Conservation (phyloP, 1,140 invertebrate genomes). For the Scaptomyza montana region DNA sequence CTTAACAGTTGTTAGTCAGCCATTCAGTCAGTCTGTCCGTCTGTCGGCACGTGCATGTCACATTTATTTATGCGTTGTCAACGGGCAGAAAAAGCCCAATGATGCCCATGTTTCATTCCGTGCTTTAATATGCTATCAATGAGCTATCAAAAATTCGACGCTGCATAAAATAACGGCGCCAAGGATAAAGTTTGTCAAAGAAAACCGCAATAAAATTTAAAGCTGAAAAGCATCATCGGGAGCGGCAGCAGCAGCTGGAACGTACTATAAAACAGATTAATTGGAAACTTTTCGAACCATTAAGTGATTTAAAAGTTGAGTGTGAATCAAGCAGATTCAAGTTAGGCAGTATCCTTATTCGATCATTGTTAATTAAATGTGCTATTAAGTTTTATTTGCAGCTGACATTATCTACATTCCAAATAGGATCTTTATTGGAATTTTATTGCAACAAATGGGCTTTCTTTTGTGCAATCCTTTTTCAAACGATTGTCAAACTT, state of each 20-base stretch:
- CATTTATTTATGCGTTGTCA: slow-evolving; percentile 57
- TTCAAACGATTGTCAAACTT: slow-evolving; percentile 16
- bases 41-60: slow-evolving; percentile 38
- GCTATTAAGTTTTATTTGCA: slow-evolving; percentile 22
- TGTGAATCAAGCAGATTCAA: slow-evolving; percentile 21
- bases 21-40: background rate
- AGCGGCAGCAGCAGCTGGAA: background rate
- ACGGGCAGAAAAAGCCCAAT: slow-evolving; percentile 9
- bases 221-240: slow-evolving; percentile 37
- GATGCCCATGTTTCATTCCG: slow-evolving; percentile 1
- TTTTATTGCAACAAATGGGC: slow-evolving; percentile 7
- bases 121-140: slow-evolving; percentile 55
- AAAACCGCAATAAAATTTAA: slow-evolving; percentile 63
- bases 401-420: slow-evolving; percentile 10
- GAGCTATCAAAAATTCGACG: slow-evolving; percentile 44
- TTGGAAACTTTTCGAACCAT: slow-evolving; percentile 55
- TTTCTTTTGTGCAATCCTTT: background rate
- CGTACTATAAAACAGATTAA: slow-evolving; percentile 20
- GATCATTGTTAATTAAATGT: slow-evolving; percentile 45
- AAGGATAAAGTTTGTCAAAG: slow-evolving; percentile 49
- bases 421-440: slow-evolving; percentile 11
- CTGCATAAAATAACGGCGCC: slow-evolving; percentile 20
- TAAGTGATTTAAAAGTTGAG: slow-evolving; percentile 66
- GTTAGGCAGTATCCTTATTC: slow-evolving; percentile 32
- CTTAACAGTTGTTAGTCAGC: slow-evolving; percentile 31